Evolutionary conservation across 2,113 vertebrate genomes (phyloP).

Genomic region (Urocynchramus pylzowi): DNA sequence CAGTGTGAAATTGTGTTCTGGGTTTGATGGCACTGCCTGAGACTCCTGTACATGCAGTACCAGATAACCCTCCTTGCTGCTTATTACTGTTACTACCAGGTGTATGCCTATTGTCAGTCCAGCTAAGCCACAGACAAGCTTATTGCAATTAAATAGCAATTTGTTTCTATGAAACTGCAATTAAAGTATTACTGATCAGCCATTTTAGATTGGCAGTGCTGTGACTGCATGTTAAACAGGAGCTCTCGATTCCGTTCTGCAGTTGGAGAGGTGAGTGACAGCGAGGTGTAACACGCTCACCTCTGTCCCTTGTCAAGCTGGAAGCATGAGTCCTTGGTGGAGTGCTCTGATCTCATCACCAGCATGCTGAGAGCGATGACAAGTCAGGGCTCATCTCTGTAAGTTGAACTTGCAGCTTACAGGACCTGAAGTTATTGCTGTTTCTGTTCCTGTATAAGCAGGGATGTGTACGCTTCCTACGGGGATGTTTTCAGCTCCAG

Average conservation of each 20-base stretch:
- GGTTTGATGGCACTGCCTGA: neutral
- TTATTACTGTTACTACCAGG: conserved; percentile 23
- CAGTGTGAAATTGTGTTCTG: neutral
- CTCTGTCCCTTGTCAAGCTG: conserved; percentile 28
- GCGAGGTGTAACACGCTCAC: neutral
- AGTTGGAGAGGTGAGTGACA: neutral
- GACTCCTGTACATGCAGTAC: neutral
- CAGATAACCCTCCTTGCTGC: neutral
- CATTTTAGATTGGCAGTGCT: conserved; percentile 76
- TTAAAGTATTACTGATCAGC: conserved; percentile 82
- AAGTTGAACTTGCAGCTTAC: conserved; percentile 58
- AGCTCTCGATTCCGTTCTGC: neutral
- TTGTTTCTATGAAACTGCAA: conserved; percentile 85
- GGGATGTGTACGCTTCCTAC: conserved; percentile 49
- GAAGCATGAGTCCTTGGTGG: neutral
- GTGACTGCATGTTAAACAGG: conserved; percentile 68
- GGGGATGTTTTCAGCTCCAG: conserved; percentile 67
- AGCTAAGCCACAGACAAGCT: conserved; percentile 76
- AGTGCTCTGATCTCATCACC: conserved; percentile 33
- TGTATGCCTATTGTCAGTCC: conserved; percentile 69
- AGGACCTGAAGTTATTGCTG: conserved; percentile 53
- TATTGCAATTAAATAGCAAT: conserved; percentile 82
- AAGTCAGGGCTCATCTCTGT: conserved; percentile 58
- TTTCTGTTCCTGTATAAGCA: conserved; percentile 38
- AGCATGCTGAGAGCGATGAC: conserved; percentile 47